Conservation (phyloP, 30 jellyfish, hydroid and myxozoan genomes). For the Cassiopea xamachana region DNA sequence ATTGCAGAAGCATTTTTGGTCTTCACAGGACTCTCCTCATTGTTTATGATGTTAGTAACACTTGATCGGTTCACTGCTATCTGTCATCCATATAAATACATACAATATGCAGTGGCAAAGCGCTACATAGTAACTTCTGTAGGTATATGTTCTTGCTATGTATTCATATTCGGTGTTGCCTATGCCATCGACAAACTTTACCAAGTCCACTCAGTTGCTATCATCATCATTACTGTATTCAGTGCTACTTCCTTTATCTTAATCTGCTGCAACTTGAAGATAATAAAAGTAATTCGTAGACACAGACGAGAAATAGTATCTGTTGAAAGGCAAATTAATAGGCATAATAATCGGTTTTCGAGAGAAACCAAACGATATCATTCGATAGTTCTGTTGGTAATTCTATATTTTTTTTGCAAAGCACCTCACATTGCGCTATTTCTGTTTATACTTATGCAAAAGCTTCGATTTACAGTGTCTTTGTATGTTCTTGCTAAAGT, state of each 20-base stretch:
- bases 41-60: neutral
- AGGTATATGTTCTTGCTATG: neutral
- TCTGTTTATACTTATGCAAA: neutral
- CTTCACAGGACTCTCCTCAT: neutral
- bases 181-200: neutral
- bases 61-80: slow-evolving; percentile 5
- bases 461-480: neutral
- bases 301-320: neutral
- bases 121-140: neutral
- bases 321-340: neutral
- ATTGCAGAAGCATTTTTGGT: neutral
- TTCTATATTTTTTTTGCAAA: neutral
- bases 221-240: neutral
- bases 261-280: neutral
- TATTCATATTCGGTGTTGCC: neutral
- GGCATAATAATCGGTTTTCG: neutral
- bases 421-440: neutral
- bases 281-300: neutral
- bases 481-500: neutral
- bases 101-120: neutral
- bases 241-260: neutral
- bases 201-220: neutral
- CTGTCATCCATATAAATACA: slow-evolving; percentile 2
- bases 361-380: neutral
- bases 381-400: neutral